Base-by-base conservation (phyloP, 2,113 vertebrate species). In the Eurystomus gularis region DNA sequence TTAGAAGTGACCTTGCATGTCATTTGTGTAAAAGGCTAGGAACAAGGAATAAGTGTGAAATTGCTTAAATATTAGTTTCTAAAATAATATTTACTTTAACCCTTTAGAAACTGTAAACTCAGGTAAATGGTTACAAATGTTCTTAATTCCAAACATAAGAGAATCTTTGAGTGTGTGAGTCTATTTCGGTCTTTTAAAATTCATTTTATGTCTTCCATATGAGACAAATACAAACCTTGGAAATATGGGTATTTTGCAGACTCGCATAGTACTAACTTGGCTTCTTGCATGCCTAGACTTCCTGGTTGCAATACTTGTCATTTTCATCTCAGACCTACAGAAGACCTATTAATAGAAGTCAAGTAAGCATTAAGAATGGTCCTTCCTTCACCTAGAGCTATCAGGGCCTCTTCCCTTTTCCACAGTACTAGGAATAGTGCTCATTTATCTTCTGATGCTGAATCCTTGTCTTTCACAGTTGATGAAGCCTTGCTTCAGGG, bases 371-470 rank as follows among this genome's bases (percentile, higher is more conserved):
- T 87, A 82, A 82, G 77, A 90, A 82, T 3, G 31, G 10, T 57
- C 40, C 46, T 93, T 86, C 20, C 51, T 90, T 82, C 68, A 90
- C 48, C 65, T n/a, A 7, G 12, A 79, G 72, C 52, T 83, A 13
- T 90, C 17, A 51, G 54, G 17, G n/a, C 40, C 82, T 31, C 25
- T 82, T 87, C 35, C 13, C 17, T 73, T 87, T 55, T 25, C 51
- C 81, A 62, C 46, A 71, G 26, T 29, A 7, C 84, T 52, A 84
- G 51, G 39, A 86, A 23, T 2, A 60, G 42, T 25, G 18, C 42
- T 94, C 72, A 55, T 95, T 95, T 92, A 40, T 96, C 73, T 75
- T 91, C 35, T 57, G 44, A 12, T 91, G 61, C 77, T 91, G 77
- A 84, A 58, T 93, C 44, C 48, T 28, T 28, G 26, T 90, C 75